phyloP scores from a whole-genome alignment of 2,113 vertebrate species.

The Psittacula cyanocephala region DNA sequence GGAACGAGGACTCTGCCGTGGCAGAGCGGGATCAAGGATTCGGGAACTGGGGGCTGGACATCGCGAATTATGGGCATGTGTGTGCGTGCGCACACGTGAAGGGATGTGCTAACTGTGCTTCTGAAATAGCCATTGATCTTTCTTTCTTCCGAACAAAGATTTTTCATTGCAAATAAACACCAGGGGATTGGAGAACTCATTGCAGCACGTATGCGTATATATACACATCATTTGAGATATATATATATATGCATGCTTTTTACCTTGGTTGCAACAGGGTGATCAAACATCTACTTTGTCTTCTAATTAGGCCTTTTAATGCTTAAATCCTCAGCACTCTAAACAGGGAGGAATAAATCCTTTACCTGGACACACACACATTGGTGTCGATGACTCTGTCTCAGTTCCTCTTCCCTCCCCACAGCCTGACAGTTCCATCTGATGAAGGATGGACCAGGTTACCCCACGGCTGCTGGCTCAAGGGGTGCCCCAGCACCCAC shows the following conservation, averaged over 20 bases:
- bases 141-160: background rate
- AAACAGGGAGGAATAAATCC: background rate
- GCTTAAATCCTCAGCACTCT: background rate
- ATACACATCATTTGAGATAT: background rate
- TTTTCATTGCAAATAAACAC: background rate
- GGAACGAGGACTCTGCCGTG: background rate
- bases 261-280: background rate
- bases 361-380: background rate
- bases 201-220: background rate
- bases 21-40: background rate
- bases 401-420: background rate
- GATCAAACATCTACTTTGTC: background rate
- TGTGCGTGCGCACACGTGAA: background rate
- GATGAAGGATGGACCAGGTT: background rate
- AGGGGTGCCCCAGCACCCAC: background rate
- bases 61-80: rapidly evolving
- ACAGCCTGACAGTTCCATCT: background rate
- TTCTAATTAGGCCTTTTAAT: background rate
- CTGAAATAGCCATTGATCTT: background rate
- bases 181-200: background rate
- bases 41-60: background rate
- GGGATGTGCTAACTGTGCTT: background rate
- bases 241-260: background rate
- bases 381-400: rapidly evolving
- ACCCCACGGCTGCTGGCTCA: background rate